Evolutionary conservation across 2,888 invertebrate genomes (phyloP).

Genomic region (Acrobeloides nanus): DNA sequence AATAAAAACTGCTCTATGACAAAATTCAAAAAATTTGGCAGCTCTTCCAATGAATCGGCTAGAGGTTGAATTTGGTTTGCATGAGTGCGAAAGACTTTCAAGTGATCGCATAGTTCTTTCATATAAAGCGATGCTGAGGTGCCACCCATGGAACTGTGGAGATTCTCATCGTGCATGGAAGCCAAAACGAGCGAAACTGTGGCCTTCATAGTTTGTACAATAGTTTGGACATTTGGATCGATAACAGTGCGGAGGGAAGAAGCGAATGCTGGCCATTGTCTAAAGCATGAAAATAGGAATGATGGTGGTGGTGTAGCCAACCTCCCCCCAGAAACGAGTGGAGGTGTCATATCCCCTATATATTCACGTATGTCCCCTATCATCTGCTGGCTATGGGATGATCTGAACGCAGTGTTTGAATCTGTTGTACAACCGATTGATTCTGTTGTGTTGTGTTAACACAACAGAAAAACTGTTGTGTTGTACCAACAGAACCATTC

Average conservation of each 20-base stretch:
- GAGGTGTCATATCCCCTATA: too few species aligned
- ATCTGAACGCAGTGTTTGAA: too few species aligned
- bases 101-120: constrained; percentile 31
- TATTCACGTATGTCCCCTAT: too few species aligned
- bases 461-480: too few species aligned
- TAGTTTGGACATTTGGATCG: constrained; percentile 16
- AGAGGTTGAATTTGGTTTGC: constrained; percentile 55
- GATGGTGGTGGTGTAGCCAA: too few species aligned
- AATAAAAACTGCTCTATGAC: constrained; percentile 79
- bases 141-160: constrained; percentile 9
- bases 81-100: constrained; percentile 29
- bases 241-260: constrained; percentile 18
- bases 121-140: constrained; percentile 25
- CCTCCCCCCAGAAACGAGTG: too few species aligned
- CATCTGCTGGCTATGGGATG: too few species aligned
- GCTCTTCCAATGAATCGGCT: constrained; percentile 67
- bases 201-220: constrained; percentile 22
- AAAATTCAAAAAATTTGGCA: constrained; percentile 69
- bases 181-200: constrained; percentile 27
- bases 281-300: too few species aligned
- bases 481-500: too few species aligned
- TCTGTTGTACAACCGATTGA: too few species aligned
- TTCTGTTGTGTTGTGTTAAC: too few species aligned
- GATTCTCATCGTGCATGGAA: constrained; percentile 32
- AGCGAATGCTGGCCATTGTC: constrained; percentile 20